These are phyloP conservation scores for Hippocampus abdominalis DNA, from an alignment of 2,113 vertebrate species.

Conservation along the genomic window DNA sequence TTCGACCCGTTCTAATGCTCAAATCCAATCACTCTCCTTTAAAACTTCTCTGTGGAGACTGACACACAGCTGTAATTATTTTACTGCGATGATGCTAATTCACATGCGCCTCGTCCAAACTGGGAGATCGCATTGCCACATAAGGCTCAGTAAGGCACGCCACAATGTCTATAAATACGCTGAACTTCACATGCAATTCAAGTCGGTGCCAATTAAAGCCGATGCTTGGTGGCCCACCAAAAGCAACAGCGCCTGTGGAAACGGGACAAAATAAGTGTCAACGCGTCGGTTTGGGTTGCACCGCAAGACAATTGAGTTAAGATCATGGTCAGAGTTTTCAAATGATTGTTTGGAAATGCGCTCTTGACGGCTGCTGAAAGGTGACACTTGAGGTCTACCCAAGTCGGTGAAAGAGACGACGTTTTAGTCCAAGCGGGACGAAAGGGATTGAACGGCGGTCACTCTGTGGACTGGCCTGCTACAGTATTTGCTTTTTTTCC, in stretches of 20 bases:
- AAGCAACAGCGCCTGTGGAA: background rate
- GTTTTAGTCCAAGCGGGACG: background rate
- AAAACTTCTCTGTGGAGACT: background rate
- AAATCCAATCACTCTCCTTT: background rate
- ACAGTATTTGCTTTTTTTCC: background rate
- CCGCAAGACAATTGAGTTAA: conserved; percentile 7
- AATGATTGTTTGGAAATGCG: conserved; percentile 1
- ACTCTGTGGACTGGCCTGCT: background rate
- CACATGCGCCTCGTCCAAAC: background rate
- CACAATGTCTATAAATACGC: background rate
- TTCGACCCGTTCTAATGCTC: background rate
- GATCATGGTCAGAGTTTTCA: conserved; percentile 3
- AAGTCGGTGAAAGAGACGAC: background rate
- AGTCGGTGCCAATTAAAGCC: background rate
- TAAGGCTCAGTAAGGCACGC: background rate
- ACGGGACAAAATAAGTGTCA: conserved; percentile 5
- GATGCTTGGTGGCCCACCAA: background rate
- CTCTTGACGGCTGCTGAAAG: conserved; percentile 11
- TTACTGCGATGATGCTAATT: background rate
- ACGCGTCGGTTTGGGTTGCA: conserved; percentile 4
- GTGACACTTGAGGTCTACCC: conserved; percentile 10
- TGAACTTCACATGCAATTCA: background rate
- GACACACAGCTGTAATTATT: background rate
- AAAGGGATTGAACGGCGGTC: background rate
- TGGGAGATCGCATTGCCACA: background rate